phyloP scores from a whole-genome alignment of 2,888 invertebrate species.

The Athalia cordata region DNA sequence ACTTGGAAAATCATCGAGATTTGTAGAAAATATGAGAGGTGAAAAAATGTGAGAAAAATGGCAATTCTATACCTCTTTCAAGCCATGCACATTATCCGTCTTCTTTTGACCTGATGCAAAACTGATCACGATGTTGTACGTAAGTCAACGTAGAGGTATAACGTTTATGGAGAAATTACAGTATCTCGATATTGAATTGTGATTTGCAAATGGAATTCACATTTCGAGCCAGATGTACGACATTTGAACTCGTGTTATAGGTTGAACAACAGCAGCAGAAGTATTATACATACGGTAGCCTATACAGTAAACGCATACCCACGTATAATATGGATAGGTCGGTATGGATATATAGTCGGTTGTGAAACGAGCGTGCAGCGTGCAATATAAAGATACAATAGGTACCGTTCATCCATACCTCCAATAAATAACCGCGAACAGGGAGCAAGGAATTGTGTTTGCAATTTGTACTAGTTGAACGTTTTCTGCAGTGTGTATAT shows the following conservation, averaged over 20 bases:
- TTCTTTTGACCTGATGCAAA: conserved; percentile 5
- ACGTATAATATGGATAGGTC: neutral
- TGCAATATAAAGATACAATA: conserved; percentile 33
- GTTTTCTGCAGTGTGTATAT: conserved; percentile 23
- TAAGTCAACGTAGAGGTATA: too few species aligned
- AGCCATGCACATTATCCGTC: neutral
- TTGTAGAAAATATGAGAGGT: neutral
- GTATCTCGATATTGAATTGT: conserved; percentile 24
- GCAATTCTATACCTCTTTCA: neutral
- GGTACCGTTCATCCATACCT: conserved; percentile 63
- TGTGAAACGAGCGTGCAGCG: neutral
- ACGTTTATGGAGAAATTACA: conserved; percentile 8
- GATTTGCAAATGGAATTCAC: conserved; percentile 31
- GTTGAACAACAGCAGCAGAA: neutral
- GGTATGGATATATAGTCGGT: neutral
- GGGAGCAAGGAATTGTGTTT: conserved; percentile 56
- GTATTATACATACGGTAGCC: neutral
- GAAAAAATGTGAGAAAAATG: neutral
- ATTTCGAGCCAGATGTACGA: conserved; percentile 28
- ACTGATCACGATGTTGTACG: neutral
- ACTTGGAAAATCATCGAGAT: conserved; percentile 6
- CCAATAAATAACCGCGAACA: conserved; percentile 61
- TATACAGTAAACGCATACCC: neutral
- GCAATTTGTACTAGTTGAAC: conserved; percentile 55
- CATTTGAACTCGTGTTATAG: conserved; percentile 29